Percentiles rank a stretch among this genome's conserved stretches.
These are phyloP conservation scores for Epinephelus awoara DNA, from an alignment of 2,797 vertebrate genomes.

Conservation along the genomic window DNA sequence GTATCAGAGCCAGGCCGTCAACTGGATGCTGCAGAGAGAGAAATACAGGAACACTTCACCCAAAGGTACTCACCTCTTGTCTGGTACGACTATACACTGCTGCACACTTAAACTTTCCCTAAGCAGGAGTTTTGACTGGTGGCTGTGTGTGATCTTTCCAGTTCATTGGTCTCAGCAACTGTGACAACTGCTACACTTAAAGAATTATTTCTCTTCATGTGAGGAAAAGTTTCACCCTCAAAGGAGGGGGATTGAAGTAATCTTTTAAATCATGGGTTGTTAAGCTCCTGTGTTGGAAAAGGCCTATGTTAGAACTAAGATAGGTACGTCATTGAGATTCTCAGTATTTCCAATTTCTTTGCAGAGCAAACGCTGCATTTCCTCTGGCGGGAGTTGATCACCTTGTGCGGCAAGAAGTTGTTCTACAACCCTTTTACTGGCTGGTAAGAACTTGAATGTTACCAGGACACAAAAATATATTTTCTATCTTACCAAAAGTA, in stretches of 20 bases:
- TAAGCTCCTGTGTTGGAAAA: background rate
- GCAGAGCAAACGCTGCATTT: constrained; percentile 91
- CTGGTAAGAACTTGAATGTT: constrained; percentile 87
- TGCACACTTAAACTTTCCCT: background rate
- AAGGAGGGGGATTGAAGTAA: too few species aligned
- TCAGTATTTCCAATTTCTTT: constrained; percentile 28
- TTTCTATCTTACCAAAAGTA: background rate
- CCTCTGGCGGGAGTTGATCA: constrained; percentile 94
- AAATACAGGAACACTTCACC: constrained; percentile 74
- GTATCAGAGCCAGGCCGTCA: constrained; percentile 96
- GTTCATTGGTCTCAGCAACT: background rate
- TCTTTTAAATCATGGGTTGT: background rate
- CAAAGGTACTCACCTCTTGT: constrained; percentile 71
- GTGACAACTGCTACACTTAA: background rate
- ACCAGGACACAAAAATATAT: constrained; percentile 15
- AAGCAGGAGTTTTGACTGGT: background rate
- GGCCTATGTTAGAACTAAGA: background rate
- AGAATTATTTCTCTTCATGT: too few species aligned
- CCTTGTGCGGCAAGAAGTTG: constrained; percentile 92
- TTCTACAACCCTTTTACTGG: constrained; percentile 98
- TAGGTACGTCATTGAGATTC: background rate
- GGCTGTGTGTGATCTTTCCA: background rate
- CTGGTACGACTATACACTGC: too few species aligned
- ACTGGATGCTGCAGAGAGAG: constrained; percentile 96
- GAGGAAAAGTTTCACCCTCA: too few species aligned